Conservation (phyloP, 2,797 vertebrate species). For the Vultur gryphus region DNA sequence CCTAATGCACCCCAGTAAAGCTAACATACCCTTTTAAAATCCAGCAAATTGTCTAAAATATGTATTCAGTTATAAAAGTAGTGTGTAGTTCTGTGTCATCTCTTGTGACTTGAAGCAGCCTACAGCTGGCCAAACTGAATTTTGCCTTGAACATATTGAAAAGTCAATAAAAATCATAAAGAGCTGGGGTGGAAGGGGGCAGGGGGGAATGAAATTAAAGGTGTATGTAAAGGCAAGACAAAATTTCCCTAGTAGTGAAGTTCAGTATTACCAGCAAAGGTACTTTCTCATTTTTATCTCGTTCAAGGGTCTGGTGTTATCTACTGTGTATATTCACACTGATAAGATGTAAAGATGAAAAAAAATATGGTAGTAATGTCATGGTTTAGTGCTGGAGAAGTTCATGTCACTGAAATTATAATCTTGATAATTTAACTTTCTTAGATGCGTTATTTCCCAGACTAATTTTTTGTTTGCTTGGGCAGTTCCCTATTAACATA, state of each 20-base stretch:
- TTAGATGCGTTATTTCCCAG: not conserved
- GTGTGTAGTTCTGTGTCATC: not conserved
- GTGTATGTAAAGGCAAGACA: not conserved
- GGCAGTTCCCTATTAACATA: not conserved
- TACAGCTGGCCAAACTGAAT: not conserved
- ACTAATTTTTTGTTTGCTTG: not conserved
- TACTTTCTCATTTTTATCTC: not conserved
- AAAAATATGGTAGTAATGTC: not conserved
- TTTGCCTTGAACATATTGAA: not conserved
- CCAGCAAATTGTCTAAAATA: not conserved
- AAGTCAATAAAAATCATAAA: not conserved
- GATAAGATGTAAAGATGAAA: not conserved
- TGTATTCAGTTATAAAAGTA: not conserved
- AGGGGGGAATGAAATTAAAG: not conserved
- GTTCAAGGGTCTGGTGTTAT: not conserved
- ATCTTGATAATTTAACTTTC: not conserved
- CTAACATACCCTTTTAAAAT: not conserved
- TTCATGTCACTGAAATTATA: not conserved
- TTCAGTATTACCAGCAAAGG: not conserved
- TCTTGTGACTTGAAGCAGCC: not conserved
- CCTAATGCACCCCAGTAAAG: not conserved
- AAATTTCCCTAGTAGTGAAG: not conserved
- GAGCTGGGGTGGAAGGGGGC: not conserved
- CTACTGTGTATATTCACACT: not conserved
- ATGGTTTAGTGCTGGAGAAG: not conserved